These are phyloP conservation scores for Acronicta leporina DNA, from an alignment of 2,888 invertebrate genomes.

Conservation along the genomic window DNA sequence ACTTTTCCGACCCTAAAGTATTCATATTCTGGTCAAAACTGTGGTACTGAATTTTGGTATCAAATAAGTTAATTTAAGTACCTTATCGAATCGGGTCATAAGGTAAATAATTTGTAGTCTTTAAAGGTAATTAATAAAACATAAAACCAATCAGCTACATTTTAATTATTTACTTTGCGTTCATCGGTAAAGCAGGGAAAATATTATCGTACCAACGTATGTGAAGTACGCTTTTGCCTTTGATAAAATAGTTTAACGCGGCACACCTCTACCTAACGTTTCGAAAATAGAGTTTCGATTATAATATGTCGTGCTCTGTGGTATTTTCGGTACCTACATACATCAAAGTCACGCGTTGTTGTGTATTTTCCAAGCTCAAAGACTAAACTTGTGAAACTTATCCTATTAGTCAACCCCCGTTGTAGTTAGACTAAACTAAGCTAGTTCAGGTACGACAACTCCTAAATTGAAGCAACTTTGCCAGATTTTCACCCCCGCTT, in stretches of 20 bases:
- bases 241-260: neutral
- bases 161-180: no score
- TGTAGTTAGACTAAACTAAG: slow-evolving; percentile 43
- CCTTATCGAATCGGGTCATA: no score
- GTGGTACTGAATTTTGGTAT: no score
- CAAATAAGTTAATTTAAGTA: no score
- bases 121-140: no score
- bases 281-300: neutral
- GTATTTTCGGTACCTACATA: slow-evolving; percentile 10
- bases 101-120: no score
- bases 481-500: slow-evolving; percentile 45
- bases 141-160: no score
- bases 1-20: no score
- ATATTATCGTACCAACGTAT: no score
- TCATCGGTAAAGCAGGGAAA: no score
- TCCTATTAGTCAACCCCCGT: slow-evolving; percentile 52
- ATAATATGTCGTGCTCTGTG: slow-evolving; percentile 1
- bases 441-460: slow-evolving; percentile 51
- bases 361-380: slow-evolving; percentile 41
- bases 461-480: slow-evolving; percentile 50
- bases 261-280: neutral
- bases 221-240: neutral
- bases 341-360: slow-evolving; percentile 42
- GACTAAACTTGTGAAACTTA: slow-evolving; percentile 49
- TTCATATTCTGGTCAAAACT: no score